Percentiles rank a stretch among this genome's conserved stretches.
Conservation (phyloP, 2,113 vertebrate species). For the Diadophis punctatus region DNA sequence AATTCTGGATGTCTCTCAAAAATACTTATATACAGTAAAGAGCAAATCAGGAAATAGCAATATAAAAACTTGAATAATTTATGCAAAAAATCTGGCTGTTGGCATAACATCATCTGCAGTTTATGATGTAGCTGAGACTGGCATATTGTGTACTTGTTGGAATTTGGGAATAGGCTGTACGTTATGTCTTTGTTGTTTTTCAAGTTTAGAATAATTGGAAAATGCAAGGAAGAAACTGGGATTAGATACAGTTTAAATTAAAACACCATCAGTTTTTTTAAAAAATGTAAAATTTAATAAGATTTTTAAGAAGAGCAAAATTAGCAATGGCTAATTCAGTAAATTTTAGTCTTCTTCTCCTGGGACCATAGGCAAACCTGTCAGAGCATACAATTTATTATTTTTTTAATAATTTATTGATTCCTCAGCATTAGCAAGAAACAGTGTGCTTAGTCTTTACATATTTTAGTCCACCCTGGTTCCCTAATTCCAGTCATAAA, state of each 20-base stretch:
- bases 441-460: constrained; percentile 20
- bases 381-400: constrained; percentile 48
- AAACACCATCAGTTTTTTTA: background rate
- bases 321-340: constrained; percentile 11
- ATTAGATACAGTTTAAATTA: background rate
- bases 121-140: background rate
- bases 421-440: constrained; percentile 37
- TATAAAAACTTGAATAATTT: background rate
- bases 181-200: background rate
- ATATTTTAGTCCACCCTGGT: constrained; percentile 18
- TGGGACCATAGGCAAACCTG: constrained; percentile 45
- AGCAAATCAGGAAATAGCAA: background rate
- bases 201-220: background rate
- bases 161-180: background rate
- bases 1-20: background rate
- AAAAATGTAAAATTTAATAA: background rate
- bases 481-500: background rate
- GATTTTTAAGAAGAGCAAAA: constrained; percentile 16
- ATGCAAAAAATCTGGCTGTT: background rate
- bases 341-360: background rate
- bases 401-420: constrained; percentile 45
- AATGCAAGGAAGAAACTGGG: background rate
- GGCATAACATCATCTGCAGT: background rate
- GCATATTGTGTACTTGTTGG: background rate
- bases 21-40: background rate